A percentile compares a stretch with the other conserved stretches of the same genome.
Evolutionary conservation across 2,888 invertebrate genomes (phyloP).

Genomic region (Disparrhopalites patrizii): DNA sequence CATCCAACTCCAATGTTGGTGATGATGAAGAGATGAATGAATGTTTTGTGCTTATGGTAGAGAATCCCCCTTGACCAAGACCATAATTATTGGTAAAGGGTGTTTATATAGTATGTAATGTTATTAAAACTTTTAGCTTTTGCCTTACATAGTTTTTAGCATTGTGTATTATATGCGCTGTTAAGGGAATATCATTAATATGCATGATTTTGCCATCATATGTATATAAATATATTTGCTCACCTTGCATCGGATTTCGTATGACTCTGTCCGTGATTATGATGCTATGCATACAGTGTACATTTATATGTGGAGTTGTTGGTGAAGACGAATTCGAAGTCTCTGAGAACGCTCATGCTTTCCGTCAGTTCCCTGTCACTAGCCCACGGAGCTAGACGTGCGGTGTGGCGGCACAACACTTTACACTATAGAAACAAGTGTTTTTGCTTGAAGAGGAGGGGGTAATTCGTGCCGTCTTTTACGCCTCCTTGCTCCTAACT

Average conservation of each 20-base stretch:
- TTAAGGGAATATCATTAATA: no score
- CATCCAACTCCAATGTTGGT: conserved; percentile 1
- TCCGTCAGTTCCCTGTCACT: conserved; percentile 12
- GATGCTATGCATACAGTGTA: no score
- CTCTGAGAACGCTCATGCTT: conserved; percentile 3
- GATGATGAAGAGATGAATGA: conserved; percentile 12
- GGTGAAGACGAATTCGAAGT: conserved; percentile 21
- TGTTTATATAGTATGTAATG: no score
- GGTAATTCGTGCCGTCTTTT: background rate
- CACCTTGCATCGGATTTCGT: conserved; percentile 22
- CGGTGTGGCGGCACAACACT: no score
- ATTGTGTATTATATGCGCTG: background rate
- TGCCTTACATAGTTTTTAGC: background rate
- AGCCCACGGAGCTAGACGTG: conserved; percentile 7
- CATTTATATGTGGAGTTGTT: conserved; percentile 20
- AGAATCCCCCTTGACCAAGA: conserved; percentile 18
- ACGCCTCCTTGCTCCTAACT: background rate
- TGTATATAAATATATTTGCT: background rate
- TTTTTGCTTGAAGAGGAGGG: no score
- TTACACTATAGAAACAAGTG: no score
- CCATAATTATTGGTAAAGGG: background rate
- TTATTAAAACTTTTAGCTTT: no score
- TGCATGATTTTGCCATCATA: no score
- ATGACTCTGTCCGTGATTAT: conserved; percentile 25
- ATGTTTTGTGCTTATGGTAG: conserved; percentile 16